Evolutionary conservation across 2,888 invertebrate genomes (phyloP).

Genomic region (Limenitis camilla): DNA sequence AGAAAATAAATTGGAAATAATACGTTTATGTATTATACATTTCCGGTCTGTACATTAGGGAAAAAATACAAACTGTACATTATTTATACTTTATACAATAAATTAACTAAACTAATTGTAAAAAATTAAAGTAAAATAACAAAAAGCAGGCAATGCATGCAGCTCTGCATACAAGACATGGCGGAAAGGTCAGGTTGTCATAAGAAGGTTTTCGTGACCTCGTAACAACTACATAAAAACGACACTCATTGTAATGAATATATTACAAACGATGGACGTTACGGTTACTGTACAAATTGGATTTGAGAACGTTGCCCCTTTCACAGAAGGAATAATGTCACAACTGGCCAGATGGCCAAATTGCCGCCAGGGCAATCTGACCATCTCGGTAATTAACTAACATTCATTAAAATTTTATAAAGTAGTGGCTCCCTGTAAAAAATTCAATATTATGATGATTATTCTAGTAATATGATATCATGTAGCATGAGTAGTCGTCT

Average conservation of each 20-base stretch:
- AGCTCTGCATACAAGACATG: slow-evolving; percentile 77
- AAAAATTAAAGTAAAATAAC: slow-evolving; percentile 75
- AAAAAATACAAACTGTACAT: slow-evolving; percentile 71
- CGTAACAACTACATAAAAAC: slow-evolving; percentile 76
- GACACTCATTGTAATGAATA: slow-evolving; percentile 80
- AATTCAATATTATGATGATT: slow-evolving; percentile 69
- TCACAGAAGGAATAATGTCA: slow-evolving; percentile 91
- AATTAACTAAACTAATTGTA: slow-evolving; percentile 71
- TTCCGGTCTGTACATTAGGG: slow-evolving; percentile 68
- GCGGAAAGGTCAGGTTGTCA: slow-evolving; percentile 81
- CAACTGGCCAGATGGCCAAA: slow-evolving; percentile 78
- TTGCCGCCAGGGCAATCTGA: slow-evolving; percentile 60
- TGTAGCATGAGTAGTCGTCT: slow-evolving; percentile 69
- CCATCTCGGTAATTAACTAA: slow-evolving; percentile 62
- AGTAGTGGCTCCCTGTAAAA: slow-evolving; percentile 71
- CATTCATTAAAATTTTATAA: slow-evolving; percentile 53
- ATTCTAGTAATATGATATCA: slow-evolving; percentile 40
- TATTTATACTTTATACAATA: slow-evolving; percentile 70
- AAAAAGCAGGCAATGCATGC: slow-evolving; percentile 84
- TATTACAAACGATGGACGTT: slow-evolving; percentile 75
- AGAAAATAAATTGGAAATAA: slow-evolving; percentile 79
- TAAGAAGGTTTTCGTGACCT: slow-evolving; percentile 75
- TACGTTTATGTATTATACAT: slow-evolving; percentile 73
- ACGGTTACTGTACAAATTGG: slow-evolving; percentile 68
- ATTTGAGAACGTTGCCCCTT: slow-evolving; percentile 86